Conservation (phyloP, 2,797 vertebrate species). For the Sternarchorhynchus goeldii region DNA sequence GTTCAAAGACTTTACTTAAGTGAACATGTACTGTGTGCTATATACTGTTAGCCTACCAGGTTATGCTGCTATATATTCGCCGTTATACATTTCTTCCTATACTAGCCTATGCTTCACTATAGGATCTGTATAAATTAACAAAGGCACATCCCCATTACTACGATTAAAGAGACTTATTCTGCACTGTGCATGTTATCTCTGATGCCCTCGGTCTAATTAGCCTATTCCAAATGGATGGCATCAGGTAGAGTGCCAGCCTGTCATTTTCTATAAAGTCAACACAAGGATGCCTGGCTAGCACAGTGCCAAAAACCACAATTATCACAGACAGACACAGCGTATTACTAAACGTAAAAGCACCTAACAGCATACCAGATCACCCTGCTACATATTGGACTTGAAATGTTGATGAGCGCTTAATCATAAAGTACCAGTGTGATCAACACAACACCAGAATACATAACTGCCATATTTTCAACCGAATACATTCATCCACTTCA, state of each 20-base stretch:
- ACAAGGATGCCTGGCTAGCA: slow-evolving; percentile 23
- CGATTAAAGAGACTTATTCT: no score
- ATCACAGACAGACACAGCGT: slow-evolving; percentile 23
- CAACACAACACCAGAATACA: neutral
- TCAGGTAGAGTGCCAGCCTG: slow-evolving; percentile 46
- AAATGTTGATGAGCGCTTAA: neutral
- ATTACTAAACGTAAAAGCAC: slow-evolving; percentile 17
- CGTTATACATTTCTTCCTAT: no score
- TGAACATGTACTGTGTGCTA: neutral
- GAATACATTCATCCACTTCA: no score
- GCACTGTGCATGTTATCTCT: no score
- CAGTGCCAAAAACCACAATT: slow-evolving; percentile 12
- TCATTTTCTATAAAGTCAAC: slow-evolving; percentile 32
- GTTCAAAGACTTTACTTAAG: neutral
- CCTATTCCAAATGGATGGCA: slow-evolving; percentile 61
- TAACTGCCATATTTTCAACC: no score
- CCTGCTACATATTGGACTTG: neutral
- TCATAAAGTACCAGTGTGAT: neutral
- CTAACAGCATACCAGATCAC: slow-evolving; percentile 22
- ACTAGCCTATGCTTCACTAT: no score
- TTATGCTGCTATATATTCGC: no score
- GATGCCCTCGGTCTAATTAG: slow-evolving; percentile 60
- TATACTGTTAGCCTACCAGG: neutral
- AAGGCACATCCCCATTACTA: no score
- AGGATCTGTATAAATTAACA: no score